Evolutionary conservation across 2,888 invertebrate genomes (phyloP).

Genomic region (Bombyx huttoni): DNA sequence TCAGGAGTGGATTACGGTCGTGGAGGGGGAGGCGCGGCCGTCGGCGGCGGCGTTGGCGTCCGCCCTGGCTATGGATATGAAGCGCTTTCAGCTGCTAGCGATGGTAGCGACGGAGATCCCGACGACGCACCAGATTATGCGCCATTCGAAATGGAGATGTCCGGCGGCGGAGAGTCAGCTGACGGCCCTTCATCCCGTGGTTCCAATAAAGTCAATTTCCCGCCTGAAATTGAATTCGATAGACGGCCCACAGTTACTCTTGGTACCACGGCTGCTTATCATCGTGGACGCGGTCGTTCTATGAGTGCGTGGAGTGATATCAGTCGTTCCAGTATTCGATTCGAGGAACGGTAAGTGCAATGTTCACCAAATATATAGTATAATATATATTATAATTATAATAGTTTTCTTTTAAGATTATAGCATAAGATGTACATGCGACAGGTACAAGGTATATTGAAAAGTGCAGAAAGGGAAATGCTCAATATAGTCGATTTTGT

Average conservation of each 20-base stretch:
- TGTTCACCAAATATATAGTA: too few species aligned
- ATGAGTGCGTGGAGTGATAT: conserved; percentile 93
- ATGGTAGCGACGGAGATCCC: conserved; percentile 58
- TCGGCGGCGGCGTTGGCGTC: conserved; percentile 45
- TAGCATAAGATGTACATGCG: too few species aligned
- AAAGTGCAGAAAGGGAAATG: conserved; percentile 6
- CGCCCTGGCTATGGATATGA: conserved; percentile 67
- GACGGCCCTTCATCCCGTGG: conserved; percentile 59
- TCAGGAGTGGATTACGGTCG: conserved; percentile 43
- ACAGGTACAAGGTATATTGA: too few species aligned
- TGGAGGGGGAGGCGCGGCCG: conserved; percentile 32
- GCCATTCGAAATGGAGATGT: conserved; percentile 58
- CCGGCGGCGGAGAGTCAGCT: conserved; percentile 51
- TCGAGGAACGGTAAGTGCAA: conserved; percentile 79
- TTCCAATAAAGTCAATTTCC: conserved; percentile 78
- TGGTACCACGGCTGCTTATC: conserved; percentile 55
- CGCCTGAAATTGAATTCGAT: conserved; percentile 68
- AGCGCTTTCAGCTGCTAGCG: conserved; percentile 61
- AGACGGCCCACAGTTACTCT: conserved; percentile 55
- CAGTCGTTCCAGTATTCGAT: conserved; percentile 85
- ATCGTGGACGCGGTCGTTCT: conserved; percentile 76
- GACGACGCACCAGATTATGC: conserved; percentile 56
- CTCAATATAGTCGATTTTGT: conserved; percentile 16
- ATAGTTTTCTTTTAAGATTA: too few species aligned
- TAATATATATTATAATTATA: too few species aligned